phyloP scores from a whole-genome alignment of 2,888 invertebrate species.

The Venusia cambrica region DNA sequence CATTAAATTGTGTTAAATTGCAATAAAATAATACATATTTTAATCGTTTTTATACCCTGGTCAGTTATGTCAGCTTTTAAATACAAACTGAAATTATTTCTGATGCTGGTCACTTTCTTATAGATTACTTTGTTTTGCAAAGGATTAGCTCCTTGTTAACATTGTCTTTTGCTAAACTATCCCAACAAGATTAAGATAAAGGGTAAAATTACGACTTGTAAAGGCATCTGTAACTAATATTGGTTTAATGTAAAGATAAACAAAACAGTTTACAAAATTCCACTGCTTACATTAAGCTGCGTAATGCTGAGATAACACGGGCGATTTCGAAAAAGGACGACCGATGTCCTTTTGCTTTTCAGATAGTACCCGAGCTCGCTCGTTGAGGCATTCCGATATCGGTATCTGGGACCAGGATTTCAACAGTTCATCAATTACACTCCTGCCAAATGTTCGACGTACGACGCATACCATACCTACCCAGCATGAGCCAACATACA shows the following conservation, averaged over 20 bases:
- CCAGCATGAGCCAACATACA: conserved; percentile 12
- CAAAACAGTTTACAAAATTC: conserved; percentile 48
- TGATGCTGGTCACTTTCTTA: conserved; percentile 47
- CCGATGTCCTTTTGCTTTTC: background rate
- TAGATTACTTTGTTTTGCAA: conserved; percentile 48
- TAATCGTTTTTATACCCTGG: too few species aligned
- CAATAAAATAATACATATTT: too few species aligned
- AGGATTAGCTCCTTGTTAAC: conserved; percentile 53
- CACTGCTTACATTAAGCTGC: conserved; percentile 31
- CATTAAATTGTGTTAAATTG: conserved; percentile 36
- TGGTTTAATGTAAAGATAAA: conserved; percentile 53
- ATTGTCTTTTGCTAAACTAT: conserved; percentile 51
- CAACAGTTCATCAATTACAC: conserved; percentile 30
- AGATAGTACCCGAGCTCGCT: conserved; percentile 2
- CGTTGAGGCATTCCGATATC: conserved; percentile 2
- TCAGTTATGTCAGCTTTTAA: too few species aligned
- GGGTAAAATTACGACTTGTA: conserved; percentile 51
- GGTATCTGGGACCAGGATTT: conserved; percentile 38
- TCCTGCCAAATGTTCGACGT: conserved; percentile 21
- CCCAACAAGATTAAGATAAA: conserved; percentile 64
- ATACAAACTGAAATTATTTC: conserved; percentile 30
- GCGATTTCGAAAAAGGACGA: conserved; percentile 1
- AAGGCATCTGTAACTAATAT: conserved; percentile 39
- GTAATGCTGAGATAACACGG: conserved; percentile 13
- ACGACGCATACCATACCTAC: conserved; percentile 9